phyloP scores from a whole-genome alignment of 2,888 invertebrate species.

The Phengaris arion region DNA sequence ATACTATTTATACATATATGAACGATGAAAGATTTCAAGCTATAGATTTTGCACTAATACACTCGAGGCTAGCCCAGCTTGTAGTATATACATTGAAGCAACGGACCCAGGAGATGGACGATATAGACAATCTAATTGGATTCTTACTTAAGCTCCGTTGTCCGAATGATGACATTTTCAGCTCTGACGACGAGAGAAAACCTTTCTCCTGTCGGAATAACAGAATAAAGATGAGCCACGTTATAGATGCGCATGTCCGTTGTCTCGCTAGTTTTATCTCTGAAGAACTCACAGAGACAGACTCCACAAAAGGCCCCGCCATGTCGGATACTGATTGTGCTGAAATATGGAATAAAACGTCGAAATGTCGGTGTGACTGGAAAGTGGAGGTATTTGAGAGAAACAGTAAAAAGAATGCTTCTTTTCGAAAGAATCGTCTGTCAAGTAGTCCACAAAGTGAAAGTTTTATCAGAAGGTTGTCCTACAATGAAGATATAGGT shows the following conservation, averaged over 20 bases:
- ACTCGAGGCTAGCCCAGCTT: slow-evolving; percentile 82
- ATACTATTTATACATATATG: slow-evolving; percentile 84
- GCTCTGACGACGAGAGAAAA: slow-evolving; percentile 78
- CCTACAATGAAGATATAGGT: slow-evolving; percentile 73
- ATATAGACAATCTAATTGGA: slow-evolving; percentile 61
- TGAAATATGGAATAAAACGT: slow-evolving; percentile 78
- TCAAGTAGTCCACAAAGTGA: slow-evolving; percentile 69
- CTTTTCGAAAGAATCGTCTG: slow-evolving; percentile 74
- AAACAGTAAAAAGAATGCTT: slow-evolving; percentile 73
- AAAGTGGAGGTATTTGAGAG: slow-evolving; percentile 74
- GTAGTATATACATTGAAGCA: slow-evolving; percentile 80
- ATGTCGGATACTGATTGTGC: slow-evolving; percentile 79
- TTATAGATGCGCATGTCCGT: slow-evolving; percentile 63
- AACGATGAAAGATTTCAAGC: slow-evolving; percentile 82
- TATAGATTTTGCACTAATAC: slow-evolving; percentile 82
- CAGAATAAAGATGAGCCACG: slow-evolving; percentile 55
- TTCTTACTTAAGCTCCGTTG: slow-evolving; percentile 64
- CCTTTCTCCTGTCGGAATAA: slow-evolving; percentile 52
- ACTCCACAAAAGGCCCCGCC: slow-evolving; percentile 66
- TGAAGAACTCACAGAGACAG: slow-evolving; percentile 61
- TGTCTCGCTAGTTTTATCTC: slow-evolving; percentile 70
- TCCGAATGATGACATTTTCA: slow-evolving; percentile 76
- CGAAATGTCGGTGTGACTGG: slow-evolving; percentile 83
- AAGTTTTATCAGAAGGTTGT: slow-evolving; percentile 64
- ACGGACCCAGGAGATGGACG: slow-evolving; percentile 64